phyloP scores from a whole-genome alignment of 2,888 invertebrate species.

The Sarcophaga variegata region DNA sequence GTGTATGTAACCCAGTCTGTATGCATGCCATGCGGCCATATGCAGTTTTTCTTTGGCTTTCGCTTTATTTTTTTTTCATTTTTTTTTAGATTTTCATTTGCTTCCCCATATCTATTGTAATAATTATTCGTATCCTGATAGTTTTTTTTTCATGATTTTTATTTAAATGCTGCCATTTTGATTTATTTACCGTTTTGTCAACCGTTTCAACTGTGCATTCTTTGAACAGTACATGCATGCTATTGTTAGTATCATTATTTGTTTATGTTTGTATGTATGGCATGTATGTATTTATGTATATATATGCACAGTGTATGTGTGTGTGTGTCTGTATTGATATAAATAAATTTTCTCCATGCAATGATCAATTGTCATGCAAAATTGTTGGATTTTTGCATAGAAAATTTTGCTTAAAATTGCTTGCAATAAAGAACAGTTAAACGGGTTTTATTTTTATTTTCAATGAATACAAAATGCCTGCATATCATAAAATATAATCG shows the following conservation, averaged over 20 bases:
- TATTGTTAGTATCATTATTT: neutral
- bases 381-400: constrained; percentile 10
- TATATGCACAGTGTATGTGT: neutral
- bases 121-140: neutral
- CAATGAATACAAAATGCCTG: neutral
- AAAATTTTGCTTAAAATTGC: constrained; percentile 26
- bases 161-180: constrained; percentile 42
- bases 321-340: too few relatives aligned
- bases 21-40: neutral
- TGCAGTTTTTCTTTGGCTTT: neutral
- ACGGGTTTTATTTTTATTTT: constrained; percentile 15
- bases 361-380: constrained; percentile 53
- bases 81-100: too few relatives aligned
- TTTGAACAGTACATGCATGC: neutral
- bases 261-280: neutral
- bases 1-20: neutral
- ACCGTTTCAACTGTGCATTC: constrained; percentile 21
- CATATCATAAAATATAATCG: neutral
- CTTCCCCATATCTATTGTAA: neutral
- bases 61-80: too few relatives aligned
- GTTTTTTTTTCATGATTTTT: neutral
- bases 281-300: neutral
- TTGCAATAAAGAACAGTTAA: constrained; percentile 45
- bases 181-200: constrained; percentile 64
- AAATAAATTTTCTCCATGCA: constrained; percentile 1